Evolutionary conservation across 2,888 invertebrate genomes (phyloP).

Genomic region (Cephus spinipes): DNA sequence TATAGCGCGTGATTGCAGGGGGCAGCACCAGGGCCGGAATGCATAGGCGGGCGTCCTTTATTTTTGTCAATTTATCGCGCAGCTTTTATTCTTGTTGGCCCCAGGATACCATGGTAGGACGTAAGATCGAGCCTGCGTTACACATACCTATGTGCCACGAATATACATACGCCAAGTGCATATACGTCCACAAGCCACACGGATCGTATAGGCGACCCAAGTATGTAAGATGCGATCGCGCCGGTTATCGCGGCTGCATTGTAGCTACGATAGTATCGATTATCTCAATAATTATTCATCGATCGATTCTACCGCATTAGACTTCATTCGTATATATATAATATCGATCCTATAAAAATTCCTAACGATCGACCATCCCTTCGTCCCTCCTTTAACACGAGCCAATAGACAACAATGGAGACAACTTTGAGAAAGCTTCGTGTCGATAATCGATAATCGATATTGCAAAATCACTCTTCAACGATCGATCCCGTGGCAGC

Average conservation of each 20-base stretch:
- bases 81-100: neutral
- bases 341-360: neutral
- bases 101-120: neutral
- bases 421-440: neutral
- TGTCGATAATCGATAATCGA: neutral
- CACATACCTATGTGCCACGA: neutral
- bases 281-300: constrained; percentile 26
- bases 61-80: constrained; percentile 2
- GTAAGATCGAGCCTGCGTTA: neutral
- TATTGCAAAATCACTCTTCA: neutral
- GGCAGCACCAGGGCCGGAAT: neutral
- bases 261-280: constrained; percentile 23
- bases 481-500: neutral
- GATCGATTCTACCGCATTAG: constrained; percentile 16
- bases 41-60: neutral
- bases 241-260: constrained; percentile 18
- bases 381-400: constrained; percentile 5
- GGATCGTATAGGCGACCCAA: neutral
- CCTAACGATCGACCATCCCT: constrained; percentile 7
- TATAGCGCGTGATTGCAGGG: neutral
- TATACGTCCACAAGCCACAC: neutral
- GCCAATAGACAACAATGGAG: neutral
- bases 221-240: constrained; percentile 1
- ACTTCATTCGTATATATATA: constrained; percentile 17
- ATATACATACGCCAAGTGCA: neutral